These are phyloP conservation scores for Forbesichthys agassizii DNA, from an alignment of 2,113 vertebrate genomes.

Conservation along the genomic window DNA sequence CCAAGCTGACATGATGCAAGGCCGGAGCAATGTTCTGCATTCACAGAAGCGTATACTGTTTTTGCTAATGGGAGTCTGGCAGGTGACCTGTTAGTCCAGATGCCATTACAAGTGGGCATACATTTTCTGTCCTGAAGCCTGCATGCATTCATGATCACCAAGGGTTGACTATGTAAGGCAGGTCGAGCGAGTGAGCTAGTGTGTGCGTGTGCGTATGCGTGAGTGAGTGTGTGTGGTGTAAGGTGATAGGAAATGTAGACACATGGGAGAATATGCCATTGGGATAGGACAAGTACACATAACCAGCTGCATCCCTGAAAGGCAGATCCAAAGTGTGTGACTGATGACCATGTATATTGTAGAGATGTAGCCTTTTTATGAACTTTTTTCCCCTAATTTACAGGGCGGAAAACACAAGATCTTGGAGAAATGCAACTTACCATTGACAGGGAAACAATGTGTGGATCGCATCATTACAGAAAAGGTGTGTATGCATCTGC, in stretches of 20 bases:
- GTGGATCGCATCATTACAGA: constrained; percentile 97
- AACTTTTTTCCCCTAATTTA: constrained; percentile 17
- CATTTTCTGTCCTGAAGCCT: constrained; percentile 47
- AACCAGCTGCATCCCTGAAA: constrained; percentile 19
- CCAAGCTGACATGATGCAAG: constrained; percentile 49
- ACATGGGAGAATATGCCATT: constrained; percentile 3
- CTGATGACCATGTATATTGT: background rate
- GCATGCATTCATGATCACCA: background rate
- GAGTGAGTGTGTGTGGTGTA: background rate
- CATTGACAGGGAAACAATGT: constrained; percentile 93
- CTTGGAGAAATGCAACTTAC: constrained; percentile 89
- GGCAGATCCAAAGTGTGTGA: background rate
- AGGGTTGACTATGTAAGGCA: background rate
- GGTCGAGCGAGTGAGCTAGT: background rate
- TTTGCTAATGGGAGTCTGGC: constrained; percentile 53
- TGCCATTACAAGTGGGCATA: constrained; percentile 66
- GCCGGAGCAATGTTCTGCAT: constrained; percentile 43
- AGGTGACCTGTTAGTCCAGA: constrained; percentile 63
- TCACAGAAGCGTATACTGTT: constrained; percentile 45
- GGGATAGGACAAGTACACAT: background rate
- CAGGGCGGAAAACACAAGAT: constrained; percentile 95
- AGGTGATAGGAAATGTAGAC: constrained; percentile 23
- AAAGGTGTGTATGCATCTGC: constrained; percentile 79
- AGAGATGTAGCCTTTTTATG: background rate
- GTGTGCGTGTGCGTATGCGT: background rate